These are phyloP conservation scores for Spheniscus mendiculus DNA, from an alignment of 2,113 vertebrate species.

Conservation along the genomic window DNA sequence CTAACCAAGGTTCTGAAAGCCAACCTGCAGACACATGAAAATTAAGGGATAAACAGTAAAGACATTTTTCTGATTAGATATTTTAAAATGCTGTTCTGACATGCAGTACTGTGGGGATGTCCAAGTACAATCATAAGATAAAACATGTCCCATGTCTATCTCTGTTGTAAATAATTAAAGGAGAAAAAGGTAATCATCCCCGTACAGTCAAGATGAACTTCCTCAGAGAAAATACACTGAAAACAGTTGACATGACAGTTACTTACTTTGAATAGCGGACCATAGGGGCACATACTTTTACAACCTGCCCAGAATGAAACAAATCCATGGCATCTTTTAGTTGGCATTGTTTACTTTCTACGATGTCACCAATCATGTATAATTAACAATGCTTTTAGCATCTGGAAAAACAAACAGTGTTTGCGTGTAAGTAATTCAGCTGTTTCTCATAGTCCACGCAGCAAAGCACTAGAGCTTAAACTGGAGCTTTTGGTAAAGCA, in stretches of 20 bases:
- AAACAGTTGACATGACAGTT: neutral
- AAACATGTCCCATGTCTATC: neutral
- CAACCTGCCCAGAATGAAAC: constrained; percentile 83
- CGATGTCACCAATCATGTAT: constrained; percentile 34
- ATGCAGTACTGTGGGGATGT: neutral
- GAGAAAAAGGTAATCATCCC: neutral
- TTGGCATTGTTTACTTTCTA: constrained; percentile 45
- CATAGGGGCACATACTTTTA: constrained; percentile 96
- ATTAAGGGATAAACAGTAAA: neutral
- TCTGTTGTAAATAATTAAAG: neutral
- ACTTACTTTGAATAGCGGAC: constrained; percentile 98
- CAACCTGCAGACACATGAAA: constrained; percentile 76
- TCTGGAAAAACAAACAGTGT: neutral
- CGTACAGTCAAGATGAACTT: neutral
- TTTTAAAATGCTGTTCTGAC: neutral
- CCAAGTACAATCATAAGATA: neutral
- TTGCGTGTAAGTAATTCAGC: too few relatives aligned
- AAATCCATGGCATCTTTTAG: constrained; percentile 80
- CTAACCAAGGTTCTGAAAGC: constrained; percentile 93
- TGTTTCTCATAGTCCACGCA: accelerated
- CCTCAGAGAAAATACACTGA: neutral
- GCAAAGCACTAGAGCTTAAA: neutral
- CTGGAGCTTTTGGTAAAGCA: accelerated
- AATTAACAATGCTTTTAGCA: neutral
- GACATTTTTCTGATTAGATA: neutral